phyloP scores from a whole-genome alignment of 2,113 vertebrate species.

The Argyrosomus japonicus region DNA sequence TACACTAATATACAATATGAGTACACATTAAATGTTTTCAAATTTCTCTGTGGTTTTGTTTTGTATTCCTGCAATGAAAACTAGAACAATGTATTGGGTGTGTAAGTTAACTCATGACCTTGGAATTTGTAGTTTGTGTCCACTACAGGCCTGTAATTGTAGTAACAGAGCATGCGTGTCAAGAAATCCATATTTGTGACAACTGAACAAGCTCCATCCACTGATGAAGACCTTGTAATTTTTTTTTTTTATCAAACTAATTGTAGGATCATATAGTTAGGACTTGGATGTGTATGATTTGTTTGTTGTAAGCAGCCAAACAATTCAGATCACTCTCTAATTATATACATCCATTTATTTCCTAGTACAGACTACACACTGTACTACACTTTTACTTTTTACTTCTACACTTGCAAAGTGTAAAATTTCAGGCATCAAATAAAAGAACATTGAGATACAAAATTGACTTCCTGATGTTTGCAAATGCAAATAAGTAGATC shows the following conservation, averaged over 20 bases:
- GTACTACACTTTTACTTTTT: not conserved
- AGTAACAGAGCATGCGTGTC: not conserved
- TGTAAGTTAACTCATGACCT: not conserved
- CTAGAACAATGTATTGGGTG: not conserved
- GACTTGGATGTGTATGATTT: not conserved
- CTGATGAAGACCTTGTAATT: not conserved
- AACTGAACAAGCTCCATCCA: not conserved
- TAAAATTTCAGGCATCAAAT: constrained; percentile 11
- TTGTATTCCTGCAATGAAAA: not conserved
- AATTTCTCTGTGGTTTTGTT: not conserved
- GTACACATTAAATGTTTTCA: not conserved
- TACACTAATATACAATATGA: not conserved
- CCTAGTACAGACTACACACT: not conserved
- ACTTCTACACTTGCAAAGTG: not conserved
- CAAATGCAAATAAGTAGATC: not conserved
- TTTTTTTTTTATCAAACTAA: no score
- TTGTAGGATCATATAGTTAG: no score
- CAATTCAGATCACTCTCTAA: not conserved
- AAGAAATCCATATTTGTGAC: not conserved
- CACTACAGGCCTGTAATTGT: not conserved
- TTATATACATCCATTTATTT: not conserved
- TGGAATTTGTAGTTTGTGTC: not conserved
- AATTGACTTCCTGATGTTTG: not conserved
- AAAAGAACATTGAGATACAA: not conserved
- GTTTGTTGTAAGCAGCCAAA: not conserved